Conservation (phyloP, 2,888 invertebrate species). For the Homarus gammarus region DNA sequence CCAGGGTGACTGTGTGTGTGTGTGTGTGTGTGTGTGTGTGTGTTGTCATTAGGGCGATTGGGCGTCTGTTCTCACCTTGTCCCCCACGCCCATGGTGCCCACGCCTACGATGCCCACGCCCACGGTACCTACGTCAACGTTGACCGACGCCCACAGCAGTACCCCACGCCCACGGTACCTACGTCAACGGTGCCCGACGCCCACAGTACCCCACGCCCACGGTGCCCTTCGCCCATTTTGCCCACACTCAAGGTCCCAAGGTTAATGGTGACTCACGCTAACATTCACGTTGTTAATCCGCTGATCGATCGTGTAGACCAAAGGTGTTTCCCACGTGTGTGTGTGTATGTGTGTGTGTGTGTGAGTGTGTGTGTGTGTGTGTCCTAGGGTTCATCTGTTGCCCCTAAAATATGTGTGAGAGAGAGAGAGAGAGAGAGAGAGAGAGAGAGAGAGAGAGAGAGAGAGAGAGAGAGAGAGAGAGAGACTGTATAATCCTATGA, state of each 20-base stretch:
- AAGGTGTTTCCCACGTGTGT: neutral
- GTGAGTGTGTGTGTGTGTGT: constrained; percentile 28
- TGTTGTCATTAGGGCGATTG: constrained; percentile 5
- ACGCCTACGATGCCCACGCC: too few relatives aligned
- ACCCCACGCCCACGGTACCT: too few relatives aligned
- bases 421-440: constrained; percentile 22
- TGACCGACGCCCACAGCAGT: too few relatives aligned
- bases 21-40: constrained; percentile 26
- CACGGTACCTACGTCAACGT: too few relatives aligned
- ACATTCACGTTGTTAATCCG: neutral
- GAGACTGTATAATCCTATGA: neutral
- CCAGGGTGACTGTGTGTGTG: neutral
- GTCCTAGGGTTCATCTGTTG: neutral
- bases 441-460: constrained; percentile 17
- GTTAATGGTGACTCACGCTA: neutral
- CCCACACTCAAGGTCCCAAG: too few relatives aligned
- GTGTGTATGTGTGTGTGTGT: constrained; percentile 31
- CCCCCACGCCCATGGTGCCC: too few relatives aligned
- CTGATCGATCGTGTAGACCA: neutral
- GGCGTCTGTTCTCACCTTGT: too few relatives aligned
- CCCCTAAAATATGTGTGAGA: neutral
- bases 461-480: constrained; percentile 18
- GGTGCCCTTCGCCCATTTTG: too few relatives aligned
- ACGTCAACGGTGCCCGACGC: too few relatives aligned
- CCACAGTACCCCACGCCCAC: too few relatives aligned